Base-by-base conservation (phyloP, 2,113 vertebrate genomes). In the Cheilinus undulatus region DNA sequence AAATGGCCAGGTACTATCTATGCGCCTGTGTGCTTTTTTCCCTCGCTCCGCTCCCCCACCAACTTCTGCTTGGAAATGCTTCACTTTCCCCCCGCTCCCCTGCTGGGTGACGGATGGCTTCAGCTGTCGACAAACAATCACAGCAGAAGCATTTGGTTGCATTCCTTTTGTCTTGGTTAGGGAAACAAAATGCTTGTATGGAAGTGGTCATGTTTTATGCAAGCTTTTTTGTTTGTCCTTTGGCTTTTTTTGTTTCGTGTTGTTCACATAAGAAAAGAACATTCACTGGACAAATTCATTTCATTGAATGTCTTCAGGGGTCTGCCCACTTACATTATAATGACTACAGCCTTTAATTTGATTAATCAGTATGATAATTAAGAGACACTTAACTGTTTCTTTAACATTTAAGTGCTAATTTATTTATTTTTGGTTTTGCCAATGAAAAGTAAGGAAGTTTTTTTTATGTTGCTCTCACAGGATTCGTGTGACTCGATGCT, bases 121-220 rank as follows among this genome's bases (percentile, higher is more conserved):
- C 92, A 93, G 92, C 93, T 93, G 92, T 92, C 78, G 78, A 88
- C 78, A 76, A 88, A 90, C 87, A 91, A 89, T 89, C 89, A 62
- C 74, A 77, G 85, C 77, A 73, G 73, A 84, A 82, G 88, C 86
- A 90, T 92, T 93, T 91, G 84, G 85, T 89, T 84, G 76, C 77
- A 79, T 84, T 88, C 82, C 85, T 80, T 86, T 91, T 91, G 89
- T 91, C 69, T 64, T 28, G 34, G 57, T 40, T 49, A 38, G 56
- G 63, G 73, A 87, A 80, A 79, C 80, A 63, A 87, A 86, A 88
- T 80, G 11, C 72, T 76, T 69, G 45, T 61, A 73, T 88, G 82
- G 78, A 87, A 82, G 77, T 69, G 49, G 42, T 24, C 51, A 15
- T 76, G 61, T 83, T 73, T 76, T 71, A 83, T 75, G 65, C 51